Base-by-base conservation (phyloP, 2,888 invertebrate genomes). In the Aleiodes leptofemur region DNA sequence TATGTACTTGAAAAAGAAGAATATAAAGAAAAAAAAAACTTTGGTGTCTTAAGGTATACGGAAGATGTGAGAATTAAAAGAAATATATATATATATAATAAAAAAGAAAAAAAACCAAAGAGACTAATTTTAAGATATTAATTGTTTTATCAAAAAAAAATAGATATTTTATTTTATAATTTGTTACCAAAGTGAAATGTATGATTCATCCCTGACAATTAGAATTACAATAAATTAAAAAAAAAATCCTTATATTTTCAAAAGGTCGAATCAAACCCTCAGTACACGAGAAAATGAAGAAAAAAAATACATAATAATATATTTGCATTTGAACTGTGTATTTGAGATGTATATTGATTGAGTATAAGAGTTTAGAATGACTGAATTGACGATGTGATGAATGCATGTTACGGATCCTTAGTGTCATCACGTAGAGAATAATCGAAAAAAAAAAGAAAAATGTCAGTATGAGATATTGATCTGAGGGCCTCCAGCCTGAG, bases 131-230 rank as follows among this genome's bases (percentile, higher is more conserved):
- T 69, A 16, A 50, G 43, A 34, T n/a, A 14, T n/a, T 34, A 34
- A 34, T 34, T 59, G n/a, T 34, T 34, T 34, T 4, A n/a, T 29
- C 13, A n/a, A 59, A 29, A 31, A 57, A 71, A 56, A 43, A 69
- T 69, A 55, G 56, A 56, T 34, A 38, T 55, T 55, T 61, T 61
- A 59, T 51, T 71, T 71, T 31, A 51, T 51, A 59, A 51, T 57
- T 71, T 31, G 43, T 31, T 57, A 16, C 29, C 31, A 48, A 59
- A 48, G 11, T 13, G 59, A 8, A 16, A 51, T 34, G 34, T 50
- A 8, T n/a, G 69, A 56, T 11, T n/a, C 4, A 29, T 23, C 31
- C 16, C 59, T n/a, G 5, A 43, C 7, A 43, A 43, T 43, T 43
- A 43, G 43, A 43, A 43, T 43, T 43, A 43, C 9, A 43, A 43